Base-by-base conservation (phyloP, 2,797 vertebrate species). In the Dromococcyx pavoninus region DNA sequence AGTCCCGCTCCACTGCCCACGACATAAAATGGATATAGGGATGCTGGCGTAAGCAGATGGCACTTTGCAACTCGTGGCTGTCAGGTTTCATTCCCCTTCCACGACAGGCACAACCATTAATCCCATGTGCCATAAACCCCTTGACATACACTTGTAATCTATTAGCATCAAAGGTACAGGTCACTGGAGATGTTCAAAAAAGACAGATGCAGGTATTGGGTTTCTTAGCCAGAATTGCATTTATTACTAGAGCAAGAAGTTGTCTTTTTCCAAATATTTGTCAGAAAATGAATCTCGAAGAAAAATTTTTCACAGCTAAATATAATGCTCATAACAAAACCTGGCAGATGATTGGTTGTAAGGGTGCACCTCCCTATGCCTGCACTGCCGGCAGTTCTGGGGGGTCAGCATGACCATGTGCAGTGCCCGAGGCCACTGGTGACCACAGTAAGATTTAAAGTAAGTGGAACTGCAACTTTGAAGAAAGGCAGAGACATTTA, bases 321-420 rank as follows among this genome's bases (percentile, higher is more conserved):
- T 10, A 21, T 30, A 37, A 43, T 0, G 17, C 7, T 73, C 3
- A 16, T 13, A 30, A 58, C 19, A 58, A 72, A 89, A 37, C 2
- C 7, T 70, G 56, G 43, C 16, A 46, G 25, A 18, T 5, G 25
- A 25, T 25, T 18, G 48, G 25, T 28, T 5, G 0, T 13, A 28
- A 54, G 62, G 62, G 28, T 14, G 15, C 32, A 43, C 9, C 14
- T 57, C 48, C 16, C 16, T 0, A 4, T 30, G 32, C 32, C 19
- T 1, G 0, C 62, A 8, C 8, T 6, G 14, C 8, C 8, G 33
- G n/a, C 0, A 0, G 23, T 8, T 54, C 66, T 44, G 39, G 39
- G 44, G 41, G 33, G 13, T 3, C 3, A 70, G 23, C 19, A 25
- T 1, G 37, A 33, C 32, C 46, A 12, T 0, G 11, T 3, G 33